Evolutionary conservation across 2,797 vertebrate species (phyloP), one percentile per base, ranked within the genome.

Genomic region (Ambastaia sidthimunki): DNA sequence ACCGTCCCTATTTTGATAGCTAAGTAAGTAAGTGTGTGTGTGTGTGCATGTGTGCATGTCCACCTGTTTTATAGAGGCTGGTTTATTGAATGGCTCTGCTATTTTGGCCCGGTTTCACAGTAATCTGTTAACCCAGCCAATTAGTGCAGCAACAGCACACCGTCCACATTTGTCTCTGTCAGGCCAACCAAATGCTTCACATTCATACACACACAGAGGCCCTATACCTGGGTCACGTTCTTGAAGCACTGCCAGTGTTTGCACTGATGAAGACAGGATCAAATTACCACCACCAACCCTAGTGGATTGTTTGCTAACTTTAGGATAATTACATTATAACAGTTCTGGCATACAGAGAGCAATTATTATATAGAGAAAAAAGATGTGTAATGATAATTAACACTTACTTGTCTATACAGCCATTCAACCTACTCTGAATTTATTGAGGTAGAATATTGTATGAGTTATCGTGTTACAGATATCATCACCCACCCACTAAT

Each of bases 101-200:
- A 37, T 75, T 47, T 76, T 81, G 65, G 72, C 62, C 59, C 59
- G 66, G 80, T 67, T 77, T 76, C 25, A 59, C 80, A 41, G 50
- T 71, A 65, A 82, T 76, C 70, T 28, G 21, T 79, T 78, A 75
- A 82, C 69, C 73, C n/a, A 60, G 74, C 63, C 77, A 78, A 77
- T 82, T 80, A 80, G 28, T 60, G 28, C 55, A 47, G 21, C 76
- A 54, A 47, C 41, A 71, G 52, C 80, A 60, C 28, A 60, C 70
- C 63, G 19, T 76, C 69, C 63, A 72, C 77, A 66, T 80, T 76
- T 80, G 66, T 85, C 65, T 78, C 74, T 82, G 80, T 82, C 80
- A 47, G 23, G 41, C 70, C 66, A 41, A 15, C 25, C 12, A n/a
- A 60, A 44, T 54, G 21, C 50, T 72, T 34, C 15, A 21, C 50